phyloP scores from a whole-genome alignment of 2,113 vertebrate species.

The Propithecus coquereli region DNA sequence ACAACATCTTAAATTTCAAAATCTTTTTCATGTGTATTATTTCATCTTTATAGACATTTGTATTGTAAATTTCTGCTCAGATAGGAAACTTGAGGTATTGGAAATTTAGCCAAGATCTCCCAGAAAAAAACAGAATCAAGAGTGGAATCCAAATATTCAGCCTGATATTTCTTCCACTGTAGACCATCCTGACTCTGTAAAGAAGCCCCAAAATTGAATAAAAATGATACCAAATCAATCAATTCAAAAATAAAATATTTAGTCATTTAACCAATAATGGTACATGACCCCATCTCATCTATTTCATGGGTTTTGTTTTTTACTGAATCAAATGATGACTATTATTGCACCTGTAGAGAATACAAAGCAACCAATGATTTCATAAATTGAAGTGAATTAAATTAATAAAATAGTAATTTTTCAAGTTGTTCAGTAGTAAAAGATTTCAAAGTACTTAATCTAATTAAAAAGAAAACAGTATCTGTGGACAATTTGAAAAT shows the following conservation, averaged over 20 bases:
- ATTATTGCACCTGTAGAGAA: background rate
- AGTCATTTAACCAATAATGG: background rate
- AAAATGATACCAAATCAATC: background rate
- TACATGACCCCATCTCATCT: background rate
- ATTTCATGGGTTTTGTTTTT: background rate
- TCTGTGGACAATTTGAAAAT: background rate
- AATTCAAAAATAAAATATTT: background rate
- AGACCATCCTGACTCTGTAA: background rate
- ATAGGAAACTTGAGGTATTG: background rate
- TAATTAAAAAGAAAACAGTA: background rate
- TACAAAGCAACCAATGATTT: background rate
- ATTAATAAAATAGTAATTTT: background rate
- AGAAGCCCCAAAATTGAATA: background rate
- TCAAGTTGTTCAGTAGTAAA: background rate
- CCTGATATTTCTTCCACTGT: background rate
- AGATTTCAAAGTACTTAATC: background rate
- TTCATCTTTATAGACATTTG: background rate
- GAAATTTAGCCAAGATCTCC: background rate
- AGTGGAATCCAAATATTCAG: background rate
- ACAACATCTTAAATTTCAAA: constrained; percentile 16
- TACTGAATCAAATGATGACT: background rate
- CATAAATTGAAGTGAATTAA: background rate
- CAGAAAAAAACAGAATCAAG: background rate
- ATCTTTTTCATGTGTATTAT: background rate
- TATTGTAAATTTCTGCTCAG: background rate